phyloP scores from a whole-genome alignment of 2,888 invertebrate species.

The Griposia aprilina region DNA sequence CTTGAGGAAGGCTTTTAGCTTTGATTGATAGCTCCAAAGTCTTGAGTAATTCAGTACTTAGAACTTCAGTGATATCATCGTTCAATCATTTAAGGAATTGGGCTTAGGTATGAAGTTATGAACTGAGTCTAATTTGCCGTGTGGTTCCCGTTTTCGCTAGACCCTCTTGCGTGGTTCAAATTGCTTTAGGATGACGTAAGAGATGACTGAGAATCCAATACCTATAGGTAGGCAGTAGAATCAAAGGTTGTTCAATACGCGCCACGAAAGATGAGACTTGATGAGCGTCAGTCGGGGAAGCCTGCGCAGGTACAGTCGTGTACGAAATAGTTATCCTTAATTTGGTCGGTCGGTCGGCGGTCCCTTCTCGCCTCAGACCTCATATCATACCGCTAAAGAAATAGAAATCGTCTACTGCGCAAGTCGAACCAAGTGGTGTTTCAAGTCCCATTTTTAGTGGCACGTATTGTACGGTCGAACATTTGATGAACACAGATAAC shows the following conservation, averaged over 20 bases:
- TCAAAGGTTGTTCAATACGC: neutral
- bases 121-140: neutral
- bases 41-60: neutral
- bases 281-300: no score
- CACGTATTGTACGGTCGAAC: no score
- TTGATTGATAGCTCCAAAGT: neutral
- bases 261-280: no score
- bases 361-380: no score
- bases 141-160: conserved; percentile 7
- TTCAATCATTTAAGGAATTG: neutral
- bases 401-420: no score
- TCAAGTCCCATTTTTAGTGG: no score
- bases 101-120: neutral
- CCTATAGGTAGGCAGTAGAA: neutral
- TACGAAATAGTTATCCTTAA: no score
- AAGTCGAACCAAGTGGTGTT: no score
- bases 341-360: no score
- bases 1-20: neutral
- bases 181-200: neutral
- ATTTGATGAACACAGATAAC: neutral
- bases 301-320: no score
- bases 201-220: neutral
- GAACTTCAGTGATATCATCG: conserved; percentile 12
- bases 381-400: no score
- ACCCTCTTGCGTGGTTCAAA: neutral